phyloP scores from a whole-genome alignment of 1,140 invertebrate genomes.

The Mya arenaria region DNA sequence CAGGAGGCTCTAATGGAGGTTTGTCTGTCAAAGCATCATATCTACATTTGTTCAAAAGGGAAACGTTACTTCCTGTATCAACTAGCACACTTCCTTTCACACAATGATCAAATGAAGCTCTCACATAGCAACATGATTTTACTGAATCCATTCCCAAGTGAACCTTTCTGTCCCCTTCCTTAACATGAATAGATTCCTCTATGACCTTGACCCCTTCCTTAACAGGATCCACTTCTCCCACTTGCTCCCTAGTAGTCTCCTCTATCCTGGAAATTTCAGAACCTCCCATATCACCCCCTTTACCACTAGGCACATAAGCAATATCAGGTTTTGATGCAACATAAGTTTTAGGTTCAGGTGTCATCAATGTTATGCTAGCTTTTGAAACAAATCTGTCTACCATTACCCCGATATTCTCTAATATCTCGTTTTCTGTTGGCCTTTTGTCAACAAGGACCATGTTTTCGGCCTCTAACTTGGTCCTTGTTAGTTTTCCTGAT shows the following conservation, averaged over 20 bases:
- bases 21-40: constrained; percentile 4
- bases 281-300: too few relatives aligned
- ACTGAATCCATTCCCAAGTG: too few relatives aligned
- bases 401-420: background rate
- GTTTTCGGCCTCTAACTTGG: constrained; percentile 1
- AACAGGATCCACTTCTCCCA: too few relatives aligned
- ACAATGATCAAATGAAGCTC: background rate
- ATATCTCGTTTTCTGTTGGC: background rate
- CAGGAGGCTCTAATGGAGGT: background rate
- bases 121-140: constrained; percentile 22
- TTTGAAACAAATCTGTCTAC: background rate
- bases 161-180: too few relatives aligned
- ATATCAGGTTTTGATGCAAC: background rate
- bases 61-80: constrained; percentile 29
- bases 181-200: too few relatives aligned
- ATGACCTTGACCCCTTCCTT: too few relatives aligned
- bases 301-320: background rate
- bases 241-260: too few relatives aligned
- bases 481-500: constrained; percentile 16
- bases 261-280: too few relatives aligned
- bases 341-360: too few relatives aligned
- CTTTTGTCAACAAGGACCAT: background rate
- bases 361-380: background rate
- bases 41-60: background rate
- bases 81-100: constrained; percentile 11